Base-by-base conservation (phyloP, 2,113 vertebrate genomes). In the Speoplatyrhinus poulsoni region DNA sequence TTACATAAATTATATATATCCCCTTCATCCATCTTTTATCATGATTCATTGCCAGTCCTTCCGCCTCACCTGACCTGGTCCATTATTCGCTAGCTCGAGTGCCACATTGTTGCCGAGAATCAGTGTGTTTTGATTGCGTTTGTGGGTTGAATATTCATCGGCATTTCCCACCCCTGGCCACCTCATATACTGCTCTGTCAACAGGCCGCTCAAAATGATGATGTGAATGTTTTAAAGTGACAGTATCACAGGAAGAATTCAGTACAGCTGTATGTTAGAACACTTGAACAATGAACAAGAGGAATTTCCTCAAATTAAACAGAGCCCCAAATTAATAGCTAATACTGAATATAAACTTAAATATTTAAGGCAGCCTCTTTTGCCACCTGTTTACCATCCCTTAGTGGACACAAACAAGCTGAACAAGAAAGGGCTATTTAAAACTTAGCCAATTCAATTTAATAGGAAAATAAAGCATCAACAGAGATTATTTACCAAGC, bases 61-160 rank as follows among this genome's bases (percentile, higher is more conserved):
- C 36, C 36, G 59, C 58, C 73, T 87, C 71, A 76, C 71, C 84
- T 85, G 70, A 67, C 74, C 77, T 67, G 60, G 80, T 77, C 76
- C 70, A 67, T 74, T 67, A 85, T 67, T 62, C 63, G 69, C 69
- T 62, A 63, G 69, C 69, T 62, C 73, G 77, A 82, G 56, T 76
- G 73, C 75, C 58, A 55, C 67, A 57, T 26, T 26, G 26, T 26
- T 26, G 26, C 33, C 9, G 12, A 41, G 36, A 79, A 71, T 79
- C 46, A 77, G 3, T 55, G 47, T 54, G 72, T 69, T 70, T 61
- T 16, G 17, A 65, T 77, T 62, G 54, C 54, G 46, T 77, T 65
- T 62, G 68, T 15, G 55, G 46, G 12, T 67, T 82, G 76, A 52
- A 82, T 82, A 77, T 71, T 62, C 6, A 85, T 75, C 60, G 64